These are phyloP conservation scores for Diachasmimorpha longicaudata DNA, from an alignment of 1,140 invertebrate species.

Conservation along the genomic window DNA sequence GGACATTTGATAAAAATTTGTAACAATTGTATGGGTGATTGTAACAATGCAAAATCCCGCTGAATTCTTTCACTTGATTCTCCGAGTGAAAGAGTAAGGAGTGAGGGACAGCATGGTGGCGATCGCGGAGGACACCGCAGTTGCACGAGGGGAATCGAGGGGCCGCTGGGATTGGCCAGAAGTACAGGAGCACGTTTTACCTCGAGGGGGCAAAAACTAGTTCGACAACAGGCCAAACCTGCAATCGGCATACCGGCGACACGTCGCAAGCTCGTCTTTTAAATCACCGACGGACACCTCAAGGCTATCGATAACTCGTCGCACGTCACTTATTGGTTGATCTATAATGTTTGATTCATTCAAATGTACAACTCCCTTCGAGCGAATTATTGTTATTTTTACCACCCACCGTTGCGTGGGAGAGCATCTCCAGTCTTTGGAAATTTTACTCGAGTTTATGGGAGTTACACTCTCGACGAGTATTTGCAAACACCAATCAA, in stretches of 20 bases:
- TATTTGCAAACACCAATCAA: neutral
- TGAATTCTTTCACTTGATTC: neutral
- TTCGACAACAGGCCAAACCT: slow-evolving; percentile 31
- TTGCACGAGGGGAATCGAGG: slow-evolving; percentile 8
- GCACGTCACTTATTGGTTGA: slow-evolving; percentile 44
- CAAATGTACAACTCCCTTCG: slow-evolving; percentile 1
- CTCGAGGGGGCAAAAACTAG: slow-evolving; percentile 52
- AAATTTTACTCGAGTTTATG: neutral
- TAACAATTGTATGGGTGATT: neutral
- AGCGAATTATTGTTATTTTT: neutral
- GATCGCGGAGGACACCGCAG: slow-evolving; percentile 10
- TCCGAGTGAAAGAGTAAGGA: neutral
- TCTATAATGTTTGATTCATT: neutral
- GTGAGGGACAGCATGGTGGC: slow-evolving; percentile 31
- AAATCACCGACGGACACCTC: slow-evolving; percentile 57
- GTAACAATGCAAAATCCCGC: too few relatives aligned
- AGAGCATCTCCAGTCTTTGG: neutral
- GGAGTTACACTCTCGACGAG: neutral
- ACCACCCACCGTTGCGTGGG: neutral
- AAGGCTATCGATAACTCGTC: slow-evolving; percentile 53
- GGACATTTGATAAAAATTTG: neutral
- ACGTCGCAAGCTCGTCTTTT: slow-evolving; percentile 56
- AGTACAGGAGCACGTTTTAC: slow-evolving; percentile 37
- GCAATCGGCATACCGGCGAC: slow-evolving; percentile 52
- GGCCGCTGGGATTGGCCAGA: slow-evolving; percentile 19